Evolutionary conservation across 2,888 invertebrate genomes (phyloP).

Genomic region (Atherix ibis): DNA sequence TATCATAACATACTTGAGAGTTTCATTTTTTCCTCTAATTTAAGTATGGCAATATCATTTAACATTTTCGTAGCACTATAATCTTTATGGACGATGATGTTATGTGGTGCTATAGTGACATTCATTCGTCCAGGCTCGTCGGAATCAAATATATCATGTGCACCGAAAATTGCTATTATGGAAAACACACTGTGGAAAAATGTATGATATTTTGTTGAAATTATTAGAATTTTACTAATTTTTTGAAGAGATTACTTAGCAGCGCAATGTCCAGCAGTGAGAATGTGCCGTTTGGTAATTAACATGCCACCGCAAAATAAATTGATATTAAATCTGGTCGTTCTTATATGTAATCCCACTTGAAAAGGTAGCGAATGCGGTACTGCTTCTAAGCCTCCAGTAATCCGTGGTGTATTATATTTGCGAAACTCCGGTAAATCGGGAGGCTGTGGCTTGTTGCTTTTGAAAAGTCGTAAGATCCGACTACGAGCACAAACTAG

Average conservation of each 20-base stretch:
- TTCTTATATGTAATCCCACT: constrained; percentile 2
- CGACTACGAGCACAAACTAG: too few species aligned
- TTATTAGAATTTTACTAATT: neutral
- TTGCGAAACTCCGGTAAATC: too few species aligned
- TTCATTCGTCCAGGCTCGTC: constrained; percentile 29
- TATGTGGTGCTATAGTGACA: constrained; percentile 22
- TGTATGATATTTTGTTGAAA: neutral
- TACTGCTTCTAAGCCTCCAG: constrained; percentile 8
- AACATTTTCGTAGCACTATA: constrained; percentile 27
- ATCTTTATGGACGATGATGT: constrained; percentile 26
- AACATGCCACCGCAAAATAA: constrained; percentile 7
- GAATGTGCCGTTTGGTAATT: constrained; percentile 5
- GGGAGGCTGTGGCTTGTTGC: too few species aligned
- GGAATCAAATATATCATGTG: constrained; percentile 27
- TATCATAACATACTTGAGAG: constrained; percentile 21
- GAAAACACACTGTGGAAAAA: neutral
- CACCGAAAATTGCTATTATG: constrained; percentile 24
- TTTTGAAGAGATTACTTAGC: neutral
- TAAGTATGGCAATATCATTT: constrained; percentile 27
- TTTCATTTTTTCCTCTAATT: constrained; percentile 21
- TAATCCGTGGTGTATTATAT: too few species aligned
- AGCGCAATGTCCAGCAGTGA: constrained; percentile 9
- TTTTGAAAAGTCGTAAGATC: too few species aligned
- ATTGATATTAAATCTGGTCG: neutral
- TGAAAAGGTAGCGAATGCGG: constrained; percentile 11